Base-by-base conservation (phyloP, 2,797 vertebrate species). In the Hydrocynus forskahlii region DNA sequence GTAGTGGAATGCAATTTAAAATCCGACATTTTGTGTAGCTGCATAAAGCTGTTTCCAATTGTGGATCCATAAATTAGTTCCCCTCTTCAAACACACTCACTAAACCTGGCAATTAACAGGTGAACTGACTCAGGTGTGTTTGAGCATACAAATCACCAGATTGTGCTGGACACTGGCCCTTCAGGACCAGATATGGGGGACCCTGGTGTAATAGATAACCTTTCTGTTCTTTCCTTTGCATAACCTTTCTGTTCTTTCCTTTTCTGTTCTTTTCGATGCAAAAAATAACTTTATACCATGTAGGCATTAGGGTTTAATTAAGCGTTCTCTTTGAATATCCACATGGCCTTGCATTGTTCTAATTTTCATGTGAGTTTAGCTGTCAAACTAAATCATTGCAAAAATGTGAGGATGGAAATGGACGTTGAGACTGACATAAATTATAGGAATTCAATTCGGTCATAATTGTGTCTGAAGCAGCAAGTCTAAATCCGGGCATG, bases 401-500 rank as follows among this genome's bases (percentile, higher is more conserved):
- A 40, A 57, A 57, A 13, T 55, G 10, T n/a, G 6, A 52, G 69
- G 10, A 29, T 7, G 19, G 79, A 60, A 71, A 71, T 62, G 48
- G 48, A 62, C 19, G 16, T 60, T 45, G 38, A 55, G 60, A 68
- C 19, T 57, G 68, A 54, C 69, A 72, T 2, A 48, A 71, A 66
- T 73, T 40, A 55, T 29, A 45, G 63, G 35, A 81, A 60, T 60
- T 45, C 21, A 14, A 14, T 75, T 75, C 16, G 1, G 45, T 70
- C 38, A 45, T 60, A 60, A 43, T 50, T 50, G 38, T 38, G 76
- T 59, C 76, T 40, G 17, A 43, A 57, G 76, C 66, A 21, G 50
- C 64, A 54, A 25, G 57, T 73, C 52, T 76, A 45, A 75, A 82
- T 74, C 59, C 35, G 60, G 17, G 43, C 68, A 12, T 45, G 25